A percentile compares a stretch with the other conserved stretches of the same genome.
These are phyloP conservation scores for Frankliniella fusca DNA, from an alignment of 2,888 invertebrate species.

Conservation along the genomic window DNA sequence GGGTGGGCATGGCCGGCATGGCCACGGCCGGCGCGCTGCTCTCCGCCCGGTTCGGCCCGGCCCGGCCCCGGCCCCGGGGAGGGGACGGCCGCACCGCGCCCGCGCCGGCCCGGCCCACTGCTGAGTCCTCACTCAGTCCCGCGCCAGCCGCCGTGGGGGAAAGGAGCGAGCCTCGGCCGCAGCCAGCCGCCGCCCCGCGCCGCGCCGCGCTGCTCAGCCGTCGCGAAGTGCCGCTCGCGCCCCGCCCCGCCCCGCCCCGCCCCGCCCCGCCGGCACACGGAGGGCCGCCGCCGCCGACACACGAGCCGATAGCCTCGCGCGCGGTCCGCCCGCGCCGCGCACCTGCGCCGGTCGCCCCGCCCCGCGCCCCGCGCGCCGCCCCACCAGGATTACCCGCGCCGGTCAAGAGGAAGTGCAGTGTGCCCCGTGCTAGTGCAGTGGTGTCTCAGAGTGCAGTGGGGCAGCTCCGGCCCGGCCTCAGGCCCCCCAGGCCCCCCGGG, in stretches of 20 bases:
- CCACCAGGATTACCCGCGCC: neutral
- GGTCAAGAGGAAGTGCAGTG: neutral
- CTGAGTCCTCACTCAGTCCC: neutral
- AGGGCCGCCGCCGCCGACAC: neutral
- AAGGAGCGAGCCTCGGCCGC: neutral
- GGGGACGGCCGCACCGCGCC: neutral
- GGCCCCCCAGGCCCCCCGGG: too few relatives aligned
- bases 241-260: neutral
- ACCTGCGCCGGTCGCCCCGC: neutral
- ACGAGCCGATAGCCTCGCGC: neutral
- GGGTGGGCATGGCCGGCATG: neutral
- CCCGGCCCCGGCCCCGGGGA: neutral
- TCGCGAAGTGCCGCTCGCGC: neutral
- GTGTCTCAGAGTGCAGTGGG: too few relatives aligned
- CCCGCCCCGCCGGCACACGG: neutral
- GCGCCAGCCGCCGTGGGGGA: neutral
- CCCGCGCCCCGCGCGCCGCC: neutral
- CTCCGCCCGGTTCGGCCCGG: neutral
- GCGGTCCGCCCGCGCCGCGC: too few relatives aligned
- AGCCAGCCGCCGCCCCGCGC: neutral
- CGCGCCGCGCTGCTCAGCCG: neutral
- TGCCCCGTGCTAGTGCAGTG: neutral
- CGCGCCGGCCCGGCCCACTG: neutral
- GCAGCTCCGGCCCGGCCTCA: too few relatives aligned
- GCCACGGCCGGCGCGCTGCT: conserved; percentile 21